These are phyloP conservation scores for Trichogramma pretiosum DNA, from an alignment of 1,140 invertebrate genomes.

Conservation along the genomic window DNA sequence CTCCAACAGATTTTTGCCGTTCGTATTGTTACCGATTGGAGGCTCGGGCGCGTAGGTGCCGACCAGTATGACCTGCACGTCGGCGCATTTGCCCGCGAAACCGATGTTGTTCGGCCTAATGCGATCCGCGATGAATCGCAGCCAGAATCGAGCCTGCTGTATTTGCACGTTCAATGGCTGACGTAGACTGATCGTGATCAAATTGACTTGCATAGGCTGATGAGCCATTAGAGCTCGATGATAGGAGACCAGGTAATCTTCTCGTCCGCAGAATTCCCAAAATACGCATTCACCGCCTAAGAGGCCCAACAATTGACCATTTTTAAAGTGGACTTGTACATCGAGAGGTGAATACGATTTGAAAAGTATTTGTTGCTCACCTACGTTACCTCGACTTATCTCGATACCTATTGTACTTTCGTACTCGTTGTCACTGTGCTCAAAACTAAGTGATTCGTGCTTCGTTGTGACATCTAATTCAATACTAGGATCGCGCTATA, in stretches of 20 bases:
- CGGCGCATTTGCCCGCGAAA: constrained; percentile 39
- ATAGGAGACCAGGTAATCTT: constrained; percentile 69
- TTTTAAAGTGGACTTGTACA: no score
- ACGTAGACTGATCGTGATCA: constrained; percentile 65
- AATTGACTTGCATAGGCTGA: constrained; percentile 52
- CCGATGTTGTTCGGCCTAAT: constrained; percentile 62
- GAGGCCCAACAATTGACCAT: no score
- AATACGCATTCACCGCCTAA: constrained; percentile 46
- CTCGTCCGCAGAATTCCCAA: constrained; percentile 78
- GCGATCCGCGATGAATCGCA: constrained; percentile 68
- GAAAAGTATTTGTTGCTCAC: constrained; percentile 27
- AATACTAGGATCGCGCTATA: constrained; percentile 44
- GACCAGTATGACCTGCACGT: constrained; percentile 40
- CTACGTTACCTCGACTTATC: constrained; percentile 38
- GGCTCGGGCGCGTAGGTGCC: constrained; percentile 43
- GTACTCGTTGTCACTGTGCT: constrained; percentile 46
- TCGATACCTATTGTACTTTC: constrained; percentile 43
- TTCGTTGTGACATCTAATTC: constrained; percentile 56
- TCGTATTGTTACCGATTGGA: constrained; percentile 32
- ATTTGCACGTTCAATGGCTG: constrained; percentile 65
- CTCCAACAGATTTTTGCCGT: constrained; percentile 32
- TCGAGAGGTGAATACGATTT: no score
- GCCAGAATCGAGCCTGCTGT: constrained; percentile 70
- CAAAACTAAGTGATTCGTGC: constrained; percentile 54
- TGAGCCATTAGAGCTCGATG: constrained; percentile 67